Conservation (phyloP, 2,888 invertebrate species). For the Pelosia muscerda region DNA sequence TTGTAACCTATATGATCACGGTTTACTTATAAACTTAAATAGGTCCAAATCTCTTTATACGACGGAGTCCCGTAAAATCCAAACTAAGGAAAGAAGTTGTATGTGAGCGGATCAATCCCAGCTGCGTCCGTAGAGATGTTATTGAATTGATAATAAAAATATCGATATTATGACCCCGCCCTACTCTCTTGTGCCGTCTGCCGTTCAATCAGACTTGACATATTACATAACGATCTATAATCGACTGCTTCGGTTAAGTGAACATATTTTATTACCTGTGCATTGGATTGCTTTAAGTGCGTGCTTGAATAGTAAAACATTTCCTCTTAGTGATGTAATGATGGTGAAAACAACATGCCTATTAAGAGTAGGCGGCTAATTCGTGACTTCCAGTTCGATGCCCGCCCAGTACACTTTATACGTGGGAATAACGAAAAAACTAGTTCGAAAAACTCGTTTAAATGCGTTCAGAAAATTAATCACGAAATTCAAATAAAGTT, state of each 20-base stretch:
- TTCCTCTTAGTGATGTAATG: conserved; percentile 13
- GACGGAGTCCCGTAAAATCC: no score
- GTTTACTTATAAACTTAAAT: no score
- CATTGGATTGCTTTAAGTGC: background rate
- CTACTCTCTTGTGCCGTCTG: background rate
- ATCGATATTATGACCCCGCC: background rate
- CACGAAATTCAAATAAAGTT: no score
- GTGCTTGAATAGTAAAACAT: background rate
- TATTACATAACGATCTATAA: conserved; percentile 2
- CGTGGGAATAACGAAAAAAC: background rate
- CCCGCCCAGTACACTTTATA: background rate
- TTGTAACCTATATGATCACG: no score
- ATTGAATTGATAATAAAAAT: background rate
- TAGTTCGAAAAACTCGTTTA: background rate
- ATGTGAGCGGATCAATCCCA: no score
- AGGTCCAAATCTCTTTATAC: no score
- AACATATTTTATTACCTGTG: conserved; percentile 2
- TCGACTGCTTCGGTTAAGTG: background rate
- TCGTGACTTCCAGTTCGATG: conserved; percentile 4
- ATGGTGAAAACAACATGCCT: background rate
- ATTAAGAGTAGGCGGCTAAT: background rate
- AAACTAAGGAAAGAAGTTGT: no score
- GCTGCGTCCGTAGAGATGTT: no score
- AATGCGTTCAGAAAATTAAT: no score
- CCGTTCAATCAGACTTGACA: background rate